Evolutionary conservation across 2,888 invertebrate genomes (phyloP).

Genomic region (Ceraclea dissimilis): DNA sequence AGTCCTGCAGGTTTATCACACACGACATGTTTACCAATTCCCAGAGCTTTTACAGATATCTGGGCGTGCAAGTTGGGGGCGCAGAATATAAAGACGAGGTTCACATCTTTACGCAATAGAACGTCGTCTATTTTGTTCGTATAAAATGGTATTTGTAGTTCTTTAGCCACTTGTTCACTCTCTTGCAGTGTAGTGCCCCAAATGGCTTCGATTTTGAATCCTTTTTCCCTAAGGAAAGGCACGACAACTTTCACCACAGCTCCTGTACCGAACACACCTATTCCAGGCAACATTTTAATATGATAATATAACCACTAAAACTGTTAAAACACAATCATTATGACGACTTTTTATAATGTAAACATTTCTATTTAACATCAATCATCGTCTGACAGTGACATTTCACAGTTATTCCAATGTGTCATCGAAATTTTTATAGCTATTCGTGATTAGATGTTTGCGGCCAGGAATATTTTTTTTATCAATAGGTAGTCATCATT

Average conservation of each 20-base stretch:
- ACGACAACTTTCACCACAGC: conserved; percentile 79
- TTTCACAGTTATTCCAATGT: no score
- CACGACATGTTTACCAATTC: conserved; percentile 95
- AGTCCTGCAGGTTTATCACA: conserved; percentile 92
- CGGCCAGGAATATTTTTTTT: no score
- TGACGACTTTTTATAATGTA: background rate
- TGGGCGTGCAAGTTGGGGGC: conserved; percentile 91
- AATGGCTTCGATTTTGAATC: conserved; percentile 89
- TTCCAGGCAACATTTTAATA: conserved; percentile 69
- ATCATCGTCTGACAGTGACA: no score
- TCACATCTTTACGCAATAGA: conserved; percentile 85
- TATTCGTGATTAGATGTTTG: no score
- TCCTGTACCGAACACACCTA: conserved; percentile 91
- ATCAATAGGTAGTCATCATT: no score
- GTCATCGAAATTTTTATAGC: no score
- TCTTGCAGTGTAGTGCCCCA: conserved; percentile 84
- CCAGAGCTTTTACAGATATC: conserved; percentile 91
- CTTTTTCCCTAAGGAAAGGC: conserved; percentile 82
- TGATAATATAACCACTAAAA: background rate
- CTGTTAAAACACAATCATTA: background rate
- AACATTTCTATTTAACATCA: background rate
- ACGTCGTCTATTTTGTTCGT: conserved; percentile 92
- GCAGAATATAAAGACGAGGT: conserved; percentile 87
- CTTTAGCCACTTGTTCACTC: conserved; percentile 68
- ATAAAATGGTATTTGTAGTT: conserved; percentile 77